A percentile compares a stretch with the other conserved stretches of the same genome.
phyloP scores from a whole-genome alignment of 2,113 vertebrate species.

The Talpa occidentalis region DNA sequence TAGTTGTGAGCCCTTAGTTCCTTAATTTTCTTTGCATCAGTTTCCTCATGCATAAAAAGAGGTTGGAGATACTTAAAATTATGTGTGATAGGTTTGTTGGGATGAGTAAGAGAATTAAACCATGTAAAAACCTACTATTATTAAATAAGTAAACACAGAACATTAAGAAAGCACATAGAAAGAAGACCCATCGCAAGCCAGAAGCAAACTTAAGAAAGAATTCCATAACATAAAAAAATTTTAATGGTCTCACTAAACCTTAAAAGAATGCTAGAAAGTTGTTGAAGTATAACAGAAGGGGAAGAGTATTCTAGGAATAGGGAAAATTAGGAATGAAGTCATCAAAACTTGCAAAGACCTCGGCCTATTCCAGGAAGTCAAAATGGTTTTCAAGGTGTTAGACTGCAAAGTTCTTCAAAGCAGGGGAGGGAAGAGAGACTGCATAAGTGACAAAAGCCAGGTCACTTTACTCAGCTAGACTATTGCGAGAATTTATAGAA shows the following conservation, averaged over 20 bases:
- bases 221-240: not conserved
- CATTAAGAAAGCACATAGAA: not conserved
- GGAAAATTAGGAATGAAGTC: not conserved
- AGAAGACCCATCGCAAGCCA: not conserved
- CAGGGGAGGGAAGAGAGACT: not conserved
- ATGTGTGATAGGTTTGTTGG: not conserved
- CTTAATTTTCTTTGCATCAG: not conserved
- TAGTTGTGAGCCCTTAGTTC: not conserved
- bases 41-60: not conserved
- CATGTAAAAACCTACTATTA: not conserved
- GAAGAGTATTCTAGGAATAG: not conserved
- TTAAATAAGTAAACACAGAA: not conserved
- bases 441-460: not conserved
- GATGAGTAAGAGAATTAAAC: not conserved
- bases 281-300: not conserved
- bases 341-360: not conserved
- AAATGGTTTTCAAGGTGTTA: not conserved
- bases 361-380: not conserved
- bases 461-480: not conserved
- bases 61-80: not conserved
- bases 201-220: not conserved
- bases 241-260: not conserved
- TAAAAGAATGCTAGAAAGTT: not conserved
- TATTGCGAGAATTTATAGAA: not conserved
- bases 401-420: rapidly evolving